Evolutionary conservation across 2,113 vertebrate species (phyloP), one percentile per base, ranked within the genome.

Genomic region (Prochilodus magdalenae): DNA sequence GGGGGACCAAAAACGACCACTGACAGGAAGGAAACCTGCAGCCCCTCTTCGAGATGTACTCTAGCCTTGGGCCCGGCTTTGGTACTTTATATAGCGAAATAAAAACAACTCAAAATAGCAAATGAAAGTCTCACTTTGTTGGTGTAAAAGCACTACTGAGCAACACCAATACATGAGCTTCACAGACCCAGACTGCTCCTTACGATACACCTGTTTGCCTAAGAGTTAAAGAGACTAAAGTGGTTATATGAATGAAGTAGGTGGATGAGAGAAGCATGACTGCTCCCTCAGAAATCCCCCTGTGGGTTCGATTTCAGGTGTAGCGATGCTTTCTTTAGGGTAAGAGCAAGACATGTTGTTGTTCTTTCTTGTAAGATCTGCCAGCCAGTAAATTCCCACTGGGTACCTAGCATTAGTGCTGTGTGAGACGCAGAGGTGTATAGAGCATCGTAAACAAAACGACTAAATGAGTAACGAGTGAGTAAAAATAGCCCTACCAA

Each of bases 11-110:
- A 5, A 0, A 26, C 5, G 6, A 44, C 11, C 16, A 72, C 67
- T 57, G 1, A 1, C 20, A 16, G 13, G 47, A 2, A 80, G 67
- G 66, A 80, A 62, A 24, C 72, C 26, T 49, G 55, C 77, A 80
- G 15, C 3, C 33, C 0, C 12, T 65, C 33, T 47, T 47, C 29
- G 11, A 67, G 0, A 55, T 7, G 3, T 53, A 20, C 14, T 4
- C 16, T 11, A 53, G 51, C 51, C 51, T 53, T 20, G 20, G 1
- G 51, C 20, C 51, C 20, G 51, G 5, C 51, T 11, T 53, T 53
- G 16, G 16, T 53, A 2, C 5, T 53, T 53, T 53, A 3, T 18
- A 4, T 1, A 20, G n/a, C n/a, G n/a, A 18, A 53, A 53, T 16
- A 53, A 53, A 1, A 53, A 18, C n/a, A 8, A 47, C 33, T 2